A percentile compares a stretch with the other conserved stretches of the same genome.
Conservation (phyloP, 2,797 vertebrate species). For the Odontamblyopus rebecca region DNA sequence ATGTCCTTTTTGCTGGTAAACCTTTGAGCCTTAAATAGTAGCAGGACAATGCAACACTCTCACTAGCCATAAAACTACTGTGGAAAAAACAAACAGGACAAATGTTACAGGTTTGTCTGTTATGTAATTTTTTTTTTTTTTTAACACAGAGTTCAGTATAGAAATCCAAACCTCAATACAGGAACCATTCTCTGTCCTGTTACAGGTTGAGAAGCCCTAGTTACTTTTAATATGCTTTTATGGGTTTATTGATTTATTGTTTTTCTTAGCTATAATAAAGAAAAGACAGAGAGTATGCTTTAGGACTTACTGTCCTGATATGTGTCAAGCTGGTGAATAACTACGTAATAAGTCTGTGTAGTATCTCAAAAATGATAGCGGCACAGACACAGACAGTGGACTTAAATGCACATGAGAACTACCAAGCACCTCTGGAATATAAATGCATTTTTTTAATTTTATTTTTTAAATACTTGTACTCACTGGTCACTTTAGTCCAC, state of each 20-base stretch:
- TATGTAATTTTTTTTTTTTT: not conserved
- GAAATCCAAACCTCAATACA: not conserved
- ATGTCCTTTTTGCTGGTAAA: conserved; percentile 9
- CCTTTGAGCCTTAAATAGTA: conserved; percentile 33
- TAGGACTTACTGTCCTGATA: not conserved
- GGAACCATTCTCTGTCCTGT: not conserved
- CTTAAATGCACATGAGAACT: not conserved
- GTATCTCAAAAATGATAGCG: not conserved
- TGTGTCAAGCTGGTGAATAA: not conserved
- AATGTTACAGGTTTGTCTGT: conserved; percentile 1
- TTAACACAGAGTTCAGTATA: not conserved
- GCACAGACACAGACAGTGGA: not conserved
- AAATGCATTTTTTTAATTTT: too few relatives aligned
- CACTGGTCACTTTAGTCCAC: too few relatives aligned
- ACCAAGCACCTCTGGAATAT: too few relatives aligned
- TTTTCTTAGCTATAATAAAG: conserved; percentile 28
- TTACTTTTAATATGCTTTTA: conserved; percentile 33
- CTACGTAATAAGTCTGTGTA: not conserved
- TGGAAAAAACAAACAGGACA: not conserved
- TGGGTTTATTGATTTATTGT: conserved; percentile 16
- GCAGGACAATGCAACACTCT: not conserved
- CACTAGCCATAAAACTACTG: conserved; percentile 17
- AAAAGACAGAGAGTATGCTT: not conserved
- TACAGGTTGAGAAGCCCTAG: not conserved
- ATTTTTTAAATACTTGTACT: too few relatives aligned